Percentiles rank a stretch among this genome's conserved stretches.
phyloP scores from a whole-genome alignment of 2,797 vertebrate genomes.

The Muscicapa striata region DNA sequence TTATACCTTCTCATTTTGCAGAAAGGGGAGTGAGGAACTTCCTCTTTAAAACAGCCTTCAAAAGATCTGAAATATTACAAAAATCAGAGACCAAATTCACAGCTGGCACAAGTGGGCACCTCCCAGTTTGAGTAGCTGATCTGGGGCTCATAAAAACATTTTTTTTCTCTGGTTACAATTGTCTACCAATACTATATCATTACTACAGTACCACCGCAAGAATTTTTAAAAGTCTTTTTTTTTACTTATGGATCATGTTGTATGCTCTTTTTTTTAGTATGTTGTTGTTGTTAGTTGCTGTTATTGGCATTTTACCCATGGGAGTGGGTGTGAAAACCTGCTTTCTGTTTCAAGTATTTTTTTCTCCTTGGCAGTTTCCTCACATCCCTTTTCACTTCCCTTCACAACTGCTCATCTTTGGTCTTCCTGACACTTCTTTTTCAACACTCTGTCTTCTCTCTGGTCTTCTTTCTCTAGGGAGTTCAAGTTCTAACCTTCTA shows the following conservation, averaged over 20 bases:
- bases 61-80: not conserved
- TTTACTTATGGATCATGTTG: not conserved
- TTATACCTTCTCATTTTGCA: not conserved
- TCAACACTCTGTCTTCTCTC: not conserved
- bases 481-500: not conserved
- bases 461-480: not conserved
- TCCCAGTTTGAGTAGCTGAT: not conserved
- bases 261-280: not conserved
- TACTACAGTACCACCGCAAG: not conserved
- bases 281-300: not conserved
- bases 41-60: not conserved
- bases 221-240: not conserved
- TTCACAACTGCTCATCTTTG: not conserved
- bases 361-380: not conserved
- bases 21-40: not conserved
- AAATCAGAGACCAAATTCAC: not conserved
- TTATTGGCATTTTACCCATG: not conserved
- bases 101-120: not conserved
- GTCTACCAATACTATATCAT: not conserved
- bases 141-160: not conserved
- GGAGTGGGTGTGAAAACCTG: not conserved
- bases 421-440: not conserved
- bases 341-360: not conserved
- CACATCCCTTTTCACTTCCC: not conserved
- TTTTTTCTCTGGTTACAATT: not conserved